A percentile compares a stretch with the other conserved stretches of the same genome.
Conservation (phyloP, 2,888 invertebrate genomes). For the Caenorhabditis sp. region DNA sequence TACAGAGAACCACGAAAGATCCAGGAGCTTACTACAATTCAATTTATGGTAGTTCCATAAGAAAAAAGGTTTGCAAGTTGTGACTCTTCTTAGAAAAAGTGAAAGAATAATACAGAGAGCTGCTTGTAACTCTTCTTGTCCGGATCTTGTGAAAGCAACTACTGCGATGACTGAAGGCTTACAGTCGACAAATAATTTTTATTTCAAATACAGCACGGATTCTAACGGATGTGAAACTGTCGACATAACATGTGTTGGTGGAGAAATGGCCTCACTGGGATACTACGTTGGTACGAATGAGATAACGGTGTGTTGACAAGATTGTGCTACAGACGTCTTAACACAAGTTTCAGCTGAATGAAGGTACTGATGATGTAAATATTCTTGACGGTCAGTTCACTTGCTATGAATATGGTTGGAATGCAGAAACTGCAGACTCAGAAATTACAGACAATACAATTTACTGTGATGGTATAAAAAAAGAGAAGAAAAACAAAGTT, state of each 20-base stretch:
- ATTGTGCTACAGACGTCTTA: too few species aligned
- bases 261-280: conserved; percentile 26
- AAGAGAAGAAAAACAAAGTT: too few species aligned
- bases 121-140: conserved; percentile 22
- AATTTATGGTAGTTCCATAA: not conserved
- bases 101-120: conserved; percentile 15
- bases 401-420: conserved; percentile 35
- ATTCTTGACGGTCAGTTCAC: conserved; percentile 31
- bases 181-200: conserved; percentile 28
- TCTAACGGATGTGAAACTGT: conserved; percentile 12
- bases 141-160: conserved; percentile 17
- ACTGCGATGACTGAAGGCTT: conserved; percentile 17
- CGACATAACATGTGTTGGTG: conserved; percentile 29
- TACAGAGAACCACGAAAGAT: not conserved
- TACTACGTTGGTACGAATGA: not conserved
- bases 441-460: conserved; percentile 13
- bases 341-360: conserved; percentile 14
- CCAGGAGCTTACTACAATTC: not conserved
- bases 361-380: conserved; percentile 16
- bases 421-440: conserved; percentile 7
- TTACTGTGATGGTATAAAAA: conserved; percentile 12
- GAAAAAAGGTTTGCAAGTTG: not conserved
- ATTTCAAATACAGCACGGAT: conserved; percentile 26
- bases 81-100: not conserved
- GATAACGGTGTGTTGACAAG: not conserved